Percentiles rank a stretch among this genome's conserved stretches.
phyloP scores from a whole-genome alignment of 2,888 invertebrate genomes.

The Dynastes hyllus region DNA sequence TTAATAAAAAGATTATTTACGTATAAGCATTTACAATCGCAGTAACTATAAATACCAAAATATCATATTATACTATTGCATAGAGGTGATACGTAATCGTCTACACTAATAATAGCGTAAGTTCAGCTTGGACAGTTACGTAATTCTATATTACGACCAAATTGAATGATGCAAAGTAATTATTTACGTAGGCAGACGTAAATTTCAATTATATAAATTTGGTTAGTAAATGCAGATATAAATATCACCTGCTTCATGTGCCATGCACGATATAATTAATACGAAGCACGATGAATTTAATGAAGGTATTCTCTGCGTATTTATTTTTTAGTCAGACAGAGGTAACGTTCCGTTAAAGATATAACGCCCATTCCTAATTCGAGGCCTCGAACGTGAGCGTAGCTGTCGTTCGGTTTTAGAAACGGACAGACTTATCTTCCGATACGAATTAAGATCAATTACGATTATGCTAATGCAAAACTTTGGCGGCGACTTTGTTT shows the following conservation, averaged over 20 bases:
- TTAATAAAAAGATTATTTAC: too few species aligned
- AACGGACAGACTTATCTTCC: slow-evolving; percentile 44
- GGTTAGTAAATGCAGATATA: too few species aligned
- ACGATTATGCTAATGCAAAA: slow-evolving; percentile 48
- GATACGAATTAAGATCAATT: slow-evolving; percentile 48
- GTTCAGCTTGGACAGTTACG: too few species aligned
- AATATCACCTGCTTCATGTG: not conserved
- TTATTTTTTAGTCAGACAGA: slow-evolving; percentile 33
- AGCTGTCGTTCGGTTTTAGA: slow-evolving; percentile 32
- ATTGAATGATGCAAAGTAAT: not conserved
- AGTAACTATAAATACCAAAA: too few species aligned
- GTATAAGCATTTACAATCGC: too few species aligned
- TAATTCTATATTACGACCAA: too few species aligned
- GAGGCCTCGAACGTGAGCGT: slow-evolving; percentile 36
- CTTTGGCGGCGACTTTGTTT: slow-evolving; percentile 48
- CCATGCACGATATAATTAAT: not conserved
- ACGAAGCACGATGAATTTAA: slow-evolving; percentile 19
- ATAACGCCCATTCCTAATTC: slow-evolving; percentile 39
- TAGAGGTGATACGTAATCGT: too few species aligned
- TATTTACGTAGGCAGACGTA: not conserved
- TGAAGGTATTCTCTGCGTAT: slow-evolving; percentile 30
- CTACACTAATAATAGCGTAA: too few species aligned
- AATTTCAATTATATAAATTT: too few species aligned
- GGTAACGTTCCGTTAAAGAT: slow-evolving; percentile 42
- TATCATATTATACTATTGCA: too few species aligned